Conservation (phyloP, 2,797 vertebrate genomes). For the Lacerta agilis region DNA sequence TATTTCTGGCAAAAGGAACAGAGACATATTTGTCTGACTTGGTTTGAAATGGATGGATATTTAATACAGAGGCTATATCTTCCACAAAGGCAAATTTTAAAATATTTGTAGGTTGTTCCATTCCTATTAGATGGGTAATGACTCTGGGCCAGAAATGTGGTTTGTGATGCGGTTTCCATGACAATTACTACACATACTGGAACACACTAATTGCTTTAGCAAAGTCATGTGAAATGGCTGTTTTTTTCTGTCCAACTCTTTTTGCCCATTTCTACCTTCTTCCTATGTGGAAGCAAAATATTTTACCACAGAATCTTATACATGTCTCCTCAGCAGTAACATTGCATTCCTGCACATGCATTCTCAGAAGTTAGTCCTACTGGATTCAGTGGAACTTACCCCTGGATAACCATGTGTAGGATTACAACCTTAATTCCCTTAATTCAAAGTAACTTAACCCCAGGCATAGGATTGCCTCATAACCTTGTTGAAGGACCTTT, state of each 20-base stretch:
- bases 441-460: no score
- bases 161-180: slow-evolving; percentile 40
- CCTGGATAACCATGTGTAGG: no score
- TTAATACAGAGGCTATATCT: not conserved
- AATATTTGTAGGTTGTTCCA: not conserved
- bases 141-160: not conserved
- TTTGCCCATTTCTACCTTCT: not conserved
- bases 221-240: not conserved
- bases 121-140: not conserved
- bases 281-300: not conserved
- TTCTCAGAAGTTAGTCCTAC: no score
- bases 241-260: not conserved
- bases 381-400: no score
- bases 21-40: slow-evolving; percentile 15
- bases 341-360: no score
- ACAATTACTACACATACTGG: slow-evolving; percentile 22
- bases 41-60: slow-evolving; percentile 11
- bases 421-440: not conserved
- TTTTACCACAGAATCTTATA: not conserved
- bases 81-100: slow-evolving; percentile 11
- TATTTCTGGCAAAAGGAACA: slow-evolving; percentile 25
- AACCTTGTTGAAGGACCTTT: no score
- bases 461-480: no score
- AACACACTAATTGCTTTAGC: not conserved
- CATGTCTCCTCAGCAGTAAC: no score